Evolutionary conservation across 2,113 vertebrate species (phyloP), one percentile per base, ranked within the genome.

Genomic region (Castor canadensis): DNA sequence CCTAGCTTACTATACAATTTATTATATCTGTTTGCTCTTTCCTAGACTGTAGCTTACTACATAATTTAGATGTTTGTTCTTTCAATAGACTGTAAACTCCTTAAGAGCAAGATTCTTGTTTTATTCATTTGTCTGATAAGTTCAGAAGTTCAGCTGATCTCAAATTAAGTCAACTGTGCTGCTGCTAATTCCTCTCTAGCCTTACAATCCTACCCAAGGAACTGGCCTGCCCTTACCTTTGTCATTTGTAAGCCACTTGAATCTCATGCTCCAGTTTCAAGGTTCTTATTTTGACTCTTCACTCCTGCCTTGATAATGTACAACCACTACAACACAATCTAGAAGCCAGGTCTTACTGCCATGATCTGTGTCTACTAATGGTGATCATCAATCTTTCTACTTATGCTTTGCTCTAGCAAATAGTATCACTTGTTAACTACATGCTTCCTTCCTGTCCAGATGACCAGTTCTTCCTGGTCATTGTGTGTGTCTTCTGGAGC

Each of bases 211-310:
- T 75, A 82, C 24, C 80, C 11, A 64, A 72, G 89, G 72, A 93
- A 93, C 9, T 66, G n/a, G n/a, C 17, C 19, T 82, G 45, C 6
- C 15, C 22, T 91, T 67, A 56, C 16, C 47, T 81, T 54, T 88
- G 40, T 69, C 54, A 94, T 7, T 82, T 94, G 79, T 75, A 93
- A 69, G 45, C 6, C 45, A 96, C 30, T n/a, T 67, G 96, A 86
- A 96, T 73, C 47, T 54, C 67, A 82, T 22, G 38, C 40, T 94
- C 10, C 38, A 62, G 52, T 95, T 96, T 84, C 47, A 89, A 83
- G 91, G 40, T 80, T 82, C 17, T 56, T 95, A 40, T 90, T 75
- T 87, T 85, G 67, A 73, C 52, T 76, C 54, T 93, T 91, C 43
- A 80, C 28, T 89, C 28, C 66, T 87, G 83, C 66, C 62, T 82